Evolutionary conservation across 2,888 invertebrate species (phyloP).

Genomic region (Dolichopus griseipennis): DNA sequence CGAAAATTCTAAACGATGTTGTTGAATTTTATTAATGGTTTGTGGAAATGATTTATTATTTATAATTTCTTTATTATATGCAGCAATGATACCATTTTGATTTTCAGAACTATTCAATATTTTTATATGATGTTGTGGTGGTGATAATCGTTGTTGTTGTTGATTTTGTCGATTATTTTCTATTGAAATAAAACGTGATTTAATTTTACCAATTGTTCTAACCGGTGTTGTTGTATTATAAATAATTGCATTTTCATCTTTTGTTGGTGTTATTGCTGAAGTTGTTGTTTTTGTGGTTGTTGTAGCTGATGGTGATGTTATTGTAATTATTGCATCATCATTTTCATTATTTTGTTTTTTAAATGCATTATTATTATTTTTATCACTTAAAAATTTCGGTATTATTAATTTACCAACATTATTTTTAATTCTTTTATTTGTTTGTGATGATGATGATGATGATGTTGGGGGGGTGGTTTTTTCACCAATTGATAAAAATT

Average conservation of each 20-base stretch:
- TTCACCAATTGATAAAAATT: conserved; percentile 6
- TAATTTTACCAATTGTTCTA: conserved; percentile 36
- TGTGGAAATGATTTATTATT: neutral
- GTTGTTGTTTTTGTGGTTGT: conserved; percentile 17
- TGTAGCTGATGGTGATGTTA: conserved; percentile 18
- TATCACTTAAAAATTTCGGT: conserved; percentile 34
- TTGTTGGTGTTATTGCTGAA: neutral
- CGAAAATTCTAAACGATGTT: neutral
- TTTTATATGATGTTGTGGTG: too few species aligned
- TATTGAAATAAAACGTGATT: conserved; percentile 35
- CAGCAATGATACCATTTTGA: neutral
- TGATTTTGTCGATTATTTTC: neutral
- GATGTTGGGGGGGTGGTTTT: conserved; percentile 22
- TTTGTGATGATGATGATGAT: conserved; percentile 23
- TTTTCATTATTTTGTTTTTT: neutral
- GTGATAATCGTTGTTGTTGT: too few species aligned
- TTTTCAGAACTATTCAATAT: too few species aligned
- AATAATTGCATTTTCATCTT: conserved; percentile 1
- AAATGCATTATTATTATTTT: conserved; percentile 14
- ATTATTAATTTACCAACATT: conserved; percentile 37
- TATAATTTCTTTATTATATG: neutral
- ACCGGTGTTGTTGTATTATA: neutral
- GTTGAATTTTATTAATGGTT: neutral
- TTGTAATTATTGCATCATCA: neutral
- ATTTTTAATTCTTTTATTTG: conserved; percentile 30